A percentile compares a stretch with the other conserved stretches of the same genome.
These are phyloP conservation scores for Tiphia femorata DNA, from an alignment of 2,888 invertebrate species.

Conservation along the genomic window DNA sequence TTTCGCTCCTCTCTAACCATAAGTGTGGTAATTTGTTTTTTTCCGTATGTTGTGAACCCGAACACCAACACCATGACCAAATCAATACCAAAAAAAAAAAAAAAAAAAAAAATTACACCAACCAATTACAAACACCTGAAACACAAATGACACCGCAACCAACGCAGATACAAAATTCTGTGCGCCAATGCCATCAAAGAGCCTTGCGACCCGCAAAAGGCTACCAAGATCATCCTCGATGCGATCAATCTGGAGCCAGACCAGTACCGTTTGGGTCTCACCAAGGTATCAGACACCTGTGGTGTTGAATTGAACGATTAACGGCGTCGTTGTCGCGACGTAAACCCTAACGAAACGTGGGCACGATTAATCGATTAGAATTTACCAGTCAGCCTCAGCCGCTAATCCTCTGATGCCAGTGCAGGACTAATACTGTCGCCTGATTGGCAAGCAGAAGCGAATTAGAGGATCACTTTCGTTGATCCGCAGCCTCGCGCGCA, in stretches of 20 bases:
- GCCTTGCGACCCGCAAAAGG: constrained; percentile 81
- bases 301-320: constrained; percentile 27
- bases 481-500: no score
- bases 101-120: neutral
- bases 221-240: constrained; percentile 86
- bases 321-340: constrained; percentile 1
- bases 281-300: constrained; percentile 82
- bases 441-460: no score
- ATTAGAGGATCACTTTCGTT: no score
- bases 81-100: neutral
- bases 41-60: constrained; percentile 34
- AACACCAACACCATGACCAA: constrained; percentile 1
- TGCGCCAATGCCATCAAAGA: constrained; percentile 90
- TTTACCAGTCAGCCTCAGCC: no score
- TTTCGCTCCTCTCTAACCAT: no score
- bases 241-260: constrained; percentile 89
- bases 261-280: constrained; percentile 94
- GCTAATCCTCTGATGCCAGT: no score
- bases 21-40: constrained; percentile 13
- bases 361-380: neutral
- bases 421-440: no score
- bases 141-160: constrained; percentile 32
- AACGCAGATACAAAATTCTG: constrained; percentile 98
- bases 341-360: neutral
- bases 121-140: constrained; percentile 1